Evolutionary conservation across 2,888 invertebrate species (phyloP).

Genomic region (Eupithecia exiguata): DNA sequence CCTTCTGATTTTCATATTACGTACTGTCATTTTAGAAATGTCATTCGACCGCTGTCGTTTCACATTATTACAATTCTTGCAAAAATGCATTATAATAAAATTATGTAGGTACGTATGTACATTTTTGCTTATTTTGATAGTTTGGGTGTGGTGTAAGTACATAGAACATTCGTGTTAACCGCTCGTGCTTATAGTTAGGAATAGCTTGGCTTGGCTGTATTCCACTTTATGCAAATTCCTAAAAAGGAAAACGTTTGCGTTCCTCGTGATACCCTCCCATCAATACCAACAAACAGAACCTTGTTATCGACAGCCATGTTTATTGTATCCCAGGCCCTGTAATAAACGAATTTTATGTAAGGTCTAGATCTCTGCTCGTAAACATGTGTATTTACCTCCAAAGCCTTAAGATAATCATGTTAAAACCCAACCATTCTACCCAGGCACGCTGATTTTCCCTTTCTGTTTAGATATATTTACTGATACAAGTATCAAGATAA

Average conservation of each 20-base stretch:
- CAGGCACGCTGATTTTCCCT: slow-evolving; percentile 21
- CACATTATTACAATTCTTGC: too few species aligned
- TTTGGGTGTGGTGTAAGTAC: not conserved
- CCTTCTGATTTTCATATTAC: not conserved
- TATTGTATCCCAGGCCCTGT: slow-evolving; percentile 27
- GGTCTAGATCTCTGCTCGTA: slow-evolving; percentile 41
- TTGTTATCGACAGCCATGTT: slow-evolving; percentile 32
- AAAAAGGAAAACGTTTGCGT: slow-evolving; percentile 12
- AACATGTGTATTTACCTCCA: slow-evolving; percentile 41
- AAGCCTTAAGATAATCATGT: slow-evolving; percentile 37
- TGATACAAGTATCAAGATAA: slow-evolving; percentile 25
- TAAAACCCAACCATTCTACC: slow-evolving; percentile 28
- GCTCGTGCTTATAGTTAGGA: not conserved
- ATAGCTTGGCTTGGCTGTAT: not conserved
- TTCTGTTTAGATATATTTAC: slow-evolving; percentile 16
- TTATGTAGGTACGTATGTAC: too few species aligned
- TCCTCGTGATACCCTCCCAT: slow-evolving; percentile 31
- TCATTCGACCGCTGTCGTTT: not conserved
- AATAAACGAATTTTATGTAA: slow-evolving; percentile 37
- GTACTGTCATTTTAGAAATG: not conserved
- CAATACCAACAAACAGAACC: slow-evolving; percentile 35
- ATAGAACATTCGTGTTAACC: not conserved
- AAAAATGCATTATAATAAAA: too few species aligned
- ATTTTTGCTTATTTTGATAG: not conserved
- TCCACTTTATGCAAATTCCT: slow-evolving; percentile 14